Conservation (phyloP, 2,113 vertebrate genomes). For the Centropus unirufus region DNA sequence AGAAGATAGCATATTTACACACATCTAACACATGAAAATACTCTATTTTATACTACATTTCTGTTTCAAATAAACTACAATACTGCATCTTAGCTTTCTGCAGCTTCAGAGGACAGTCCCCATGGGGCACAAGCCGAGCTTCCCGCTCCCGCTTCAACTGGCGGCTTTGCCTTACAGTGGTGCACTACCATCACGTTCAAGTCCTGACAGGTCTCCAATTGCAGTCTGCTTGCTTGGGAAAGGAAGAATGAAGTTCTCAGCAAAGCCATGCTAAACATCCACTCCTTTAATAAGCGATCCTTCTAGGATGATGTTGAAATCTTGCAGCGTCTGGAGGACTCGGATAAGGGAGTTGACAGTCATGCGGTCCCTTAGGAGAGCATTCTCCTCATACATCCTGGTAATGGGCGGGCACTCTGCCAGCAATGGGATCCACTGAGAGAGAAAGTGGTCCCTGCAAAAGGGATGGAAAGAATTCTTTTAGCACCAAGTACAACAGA, state of each 20-base stretch:
- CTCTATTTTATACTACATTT: slow-evolving; percentile 84
- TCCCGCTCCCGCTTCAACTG: neutral
- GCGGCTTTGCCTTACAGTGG: slow-evolving; percentile 55
- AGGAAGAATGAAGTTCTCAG: slow-evolving; percentile 42
- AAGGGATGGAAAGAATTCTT: neutral
- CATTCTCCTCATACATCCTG: slow-evolving; percentile 90
- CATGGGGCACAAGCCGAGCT: neutral
- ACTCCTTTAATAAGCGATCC: slow-evolving; percentile 93
- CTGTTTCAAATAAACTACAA: slow-evolving; percentile 79
- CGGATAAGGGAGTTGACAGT: slow-evolving; percentile 88
- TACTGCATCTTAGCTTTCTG: slow-evolving; percentile 72
- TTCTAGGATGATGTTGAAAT: slow-evolving; percentile 92
- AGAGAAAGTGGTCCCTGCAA: slow-evolving; percentile 88
- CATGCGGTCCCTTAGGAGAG: slow-evolving; percentile 88
- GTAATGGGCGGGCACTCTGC: slow-evolving; percentile 85
- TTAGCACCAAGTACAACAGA: neutral
- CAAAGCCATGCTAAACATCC: slow-evolving; percentile 83
- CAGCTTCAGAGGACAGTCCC: slow-evolving; percentile 50
- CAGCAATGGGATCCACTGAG: slow-evolving; percentile 93
- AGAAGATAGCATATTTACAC: slow-evolving; percentile 85
- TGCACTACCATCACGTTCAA: slow-evolving; percentile 36
- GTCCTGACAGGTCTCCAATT: slow-evolving; percentile 20
- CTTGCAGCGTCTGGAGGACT: slow-evolving; percentile 89
- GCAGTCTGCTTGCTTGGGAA: slow-evolving; percentile 51
- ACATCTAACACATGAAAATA: slow-evolving; percentile 86